These are phyloP conservation scores for Hyla sarda DNA, from an alignment of 2,113 vertebrate species.

Conservation along the genomic window DNA sequence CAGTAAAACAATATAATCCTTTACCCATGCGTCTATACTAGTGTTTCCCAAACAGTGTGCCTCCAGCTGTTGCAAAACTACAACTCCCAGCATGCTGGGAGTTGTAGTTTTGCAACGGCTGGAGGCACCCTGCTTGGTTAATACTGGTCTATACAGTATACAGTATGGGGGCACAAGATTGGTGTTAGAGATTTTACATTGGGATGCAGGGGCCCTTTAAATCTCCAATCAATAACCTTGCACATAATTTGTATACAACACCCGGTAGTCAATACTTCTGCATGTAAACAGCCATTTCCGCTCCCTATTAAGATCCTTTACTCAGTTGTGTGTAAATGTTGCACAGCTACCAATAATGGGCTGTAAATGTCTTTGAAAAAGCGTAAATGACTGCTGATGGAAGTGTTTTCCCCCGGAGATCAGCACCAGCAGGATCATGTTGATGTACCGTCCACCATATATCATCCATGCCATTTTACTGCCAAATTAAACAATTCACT, in stretches of 20 bases:
- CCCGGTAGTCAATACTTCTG: not conserved
- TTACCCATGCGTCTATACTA: too few species aligned
- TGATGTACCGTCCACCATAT: not conserved
- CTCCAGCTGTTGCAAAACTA: too few species aligned
- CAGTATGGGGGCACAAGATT: not conserved
- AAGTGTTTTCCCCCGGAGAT: not conserved
- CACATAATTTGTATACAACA: not conserved
- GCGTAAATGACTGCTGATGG: not conserved
- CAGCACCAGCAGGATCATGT: not conserved
- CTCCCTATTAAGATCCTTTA: not conserved
- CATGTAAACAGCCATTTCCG: not conserved
- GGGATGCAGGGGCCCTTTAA: not conserved
- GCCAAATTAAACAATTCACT: conserved; percentile 25
- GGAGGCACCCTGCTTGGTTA: too few species aligned
- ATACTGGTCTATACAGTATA: too few species aligned
- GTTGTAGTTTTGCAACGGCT: too few species aligned
- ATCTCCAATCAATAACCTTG: not conserved
- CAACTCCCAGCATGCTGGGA: too few species aligned
- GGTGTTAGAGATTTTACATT: not conserved
- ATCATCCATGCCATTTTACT: conserved; percentile 1
- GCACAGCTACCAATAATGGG: not conserved
- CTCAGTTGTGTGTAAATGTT: not conserved
- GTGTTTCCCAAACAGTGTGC: too few species aligned
- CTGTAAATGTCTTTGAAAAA: not conserved
- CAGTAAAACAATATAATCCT: too few species aligned